phyloP scores from a whole-genome alignment of 1,140 invertebrate genomes.

The Muscidifurax raptorellus region DNA sequence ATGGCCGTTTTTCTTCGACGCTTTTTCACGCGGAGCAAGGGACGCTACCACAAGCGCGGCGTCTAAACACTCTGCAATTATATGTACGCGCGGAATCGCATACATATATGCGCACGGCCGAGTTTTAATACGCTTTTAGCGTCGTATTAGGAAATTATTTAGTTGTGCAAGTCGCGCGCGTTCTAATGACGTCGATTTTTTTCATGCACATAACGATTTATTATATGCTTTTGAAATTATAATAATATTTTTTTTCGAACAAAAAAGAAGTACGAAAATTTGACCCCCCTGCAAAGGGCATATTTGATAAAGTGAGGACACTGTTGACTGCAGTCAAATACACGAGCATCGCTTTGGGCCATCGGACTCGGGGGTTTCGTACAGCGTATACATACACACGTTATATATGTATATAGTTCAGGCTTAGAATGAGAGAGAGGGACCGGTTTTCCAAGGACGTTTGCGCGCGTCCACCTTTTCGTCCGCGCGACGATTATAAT shows the following conservation, averaged over 20 bases:
- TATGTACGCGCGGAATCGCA: background rate
- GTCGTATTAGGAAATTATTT: background rate
- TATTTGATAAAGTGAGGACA: background rate
- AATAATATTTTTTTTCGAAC: too few relatives aligned
- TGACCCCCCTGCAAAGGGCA: background rate
- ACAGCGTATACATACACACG: background rate
- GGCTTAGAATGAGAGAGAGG: background rate
- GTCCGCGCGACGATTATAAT: background rate
- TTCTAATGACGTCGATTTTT: background rate
- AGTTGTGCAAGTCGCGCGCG: background rate
- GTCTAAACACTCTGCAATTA: conserved; percentile 22
- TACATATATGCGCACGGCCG: background rate
- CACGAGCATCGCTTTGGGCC: too few relatives aligned
- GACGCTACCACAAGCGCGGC: background rate
- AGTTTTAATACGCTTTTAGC: background rate
- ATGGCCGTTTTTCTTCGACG: conserved; percentile 13
- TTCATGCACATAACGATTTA: too few relatives aligned
- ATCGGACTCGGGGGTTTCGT: too few relatives aligned
- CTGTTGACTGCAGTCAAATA: too few relatives aligned
- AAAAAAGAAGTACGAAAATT: too few relatives aligned
- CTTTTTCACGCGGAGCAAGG: background rate
- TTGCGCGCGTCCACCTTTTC: background rate
- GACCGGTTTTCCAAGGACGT: background rate
- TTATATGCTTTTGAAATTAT: too few relatives aligned
- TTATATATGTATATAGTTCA: background rate